These are phyloP conservation scores for Lytechinus pictus DNA, from an alignment of 35 echinoderm and acorn worm species.

Conservation along the genomic window DNA sequence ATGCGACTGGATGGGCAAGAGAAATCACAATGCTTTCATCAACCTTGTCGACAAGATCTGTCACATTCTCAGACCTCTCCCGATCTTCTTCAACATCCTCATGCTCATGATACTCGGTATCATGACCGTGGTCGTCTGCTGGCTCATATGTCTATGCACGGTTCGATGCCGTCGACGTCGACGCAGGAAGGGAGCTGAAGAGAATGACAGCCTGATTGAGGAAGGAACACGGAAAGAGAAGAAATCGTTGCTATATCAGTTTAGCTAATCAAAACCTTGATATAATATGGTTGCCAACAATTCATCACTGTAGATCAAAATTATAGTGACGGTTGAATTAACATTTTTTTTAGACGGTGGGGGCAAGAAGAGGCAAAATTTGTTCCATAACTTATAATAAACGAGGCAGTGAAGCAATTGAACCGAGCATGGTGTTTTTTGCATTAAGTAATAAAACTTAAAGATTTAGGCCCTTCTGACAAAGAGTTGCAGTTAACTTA, in stretches of 20 bases:
- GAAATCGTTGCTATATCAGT: slow-evolving; percentile 29
- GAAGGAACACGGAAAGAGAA: slow-evolving; percentile 23
- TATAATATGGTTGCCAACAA: too few species aligned
- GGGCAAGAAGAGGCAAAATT: too few species aligned
- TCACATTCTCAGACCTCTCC: neutral
- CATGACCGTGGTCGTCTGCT: neutral
- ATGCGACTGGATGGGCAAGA: slow-evolving; percentile 11
- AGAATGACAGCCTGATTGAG: neutral
- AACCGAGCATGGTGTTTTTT: too few species aligned
- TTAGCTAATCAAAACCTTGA: neutral
- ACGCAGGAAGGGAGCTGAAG: neutral
- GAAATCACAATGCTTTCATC: neutral
- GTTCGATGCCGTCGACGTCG: neutral
- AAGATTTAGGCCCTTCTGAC: too few species aligned
- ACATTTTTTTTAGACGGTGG: too few species aligned
- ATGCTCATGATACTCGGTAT: slow-evolving; percentile 6
- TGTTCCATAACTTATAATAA: too few species aligned
- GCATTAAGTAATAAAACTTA: too few species aligned
- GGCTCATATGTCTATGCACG: neutral
- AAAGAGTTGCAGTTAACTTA: too few species aligned
- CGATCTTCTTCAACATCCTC: slow-evolving; percentile 1
- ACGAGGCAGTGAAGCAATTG: too few species aligned
- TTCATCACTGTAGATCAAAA: too few species aligned
- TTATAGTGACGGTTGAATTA: too few species aligned
- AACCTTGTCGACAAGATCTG: slow-evolving; percentile 6